Base-by-base conservation (phyloP, 2,888 invertebrate species). In the Dryocosmus kuriphilus region DNA sequence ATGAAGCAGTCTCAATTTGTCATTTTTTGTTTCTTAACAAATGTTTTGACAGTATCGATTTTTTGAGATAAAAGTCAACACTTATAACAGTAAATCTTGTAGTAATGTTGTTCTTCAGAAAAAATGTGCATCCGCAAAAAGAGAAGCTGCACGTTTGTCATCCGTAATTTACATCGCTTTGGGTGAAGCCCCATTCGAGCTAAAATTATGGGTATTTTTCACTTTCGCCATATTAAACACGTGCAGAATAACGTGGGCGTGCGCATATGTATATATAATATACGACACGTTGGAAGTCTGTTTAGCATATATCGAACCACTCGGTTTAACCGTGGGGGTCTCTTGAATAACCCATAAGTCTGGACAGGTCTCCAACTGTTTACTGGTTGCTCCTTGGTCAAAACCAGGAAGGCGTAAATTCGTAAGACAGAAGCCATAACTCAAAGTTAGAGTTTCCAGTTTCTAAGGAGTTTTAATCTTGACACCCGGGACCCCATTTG, bases 261-360 rank as follows among this genome's bases (percentile, higher is more conserved):
- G 79, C 80, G 24, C 6, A 5, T 27, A 85, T 85, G 75, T 81
- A 85, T 85, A 16, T 16, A 41, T 16, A 41, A 41, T 41, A 88
- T 86, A 86, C 86, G 85, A 83, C 80, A 60, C 60, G 57, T 81
- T 80, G 84, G 80, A 86, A 85, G 83, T 83, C 88, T 88, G 85
- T 83, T 89, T 89, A 87, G 88, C 88, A 89, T 89, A 86, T 86
- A 87, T 87, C 85, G 86, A 88, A 86, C 87, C 84, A 77, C 78
- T 80, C 81, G 84, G 81, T 79, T 82, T 82, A 77, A 77, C 57
- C 62, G 32, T 78, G 75, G 84, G 82, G 81, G 81, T 82, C 87
- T 85, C 79, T 80, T 90, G 89, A 89, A 90, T 90, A 90, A 89
- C 89, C 86, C 88, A 89, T 89, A 89, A 88, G 87, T 87, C 84